phyloP scores from a whole-genome alignment of 1,140 invertebrate genomes.

The Anadara kagoshimensis region DNA sequence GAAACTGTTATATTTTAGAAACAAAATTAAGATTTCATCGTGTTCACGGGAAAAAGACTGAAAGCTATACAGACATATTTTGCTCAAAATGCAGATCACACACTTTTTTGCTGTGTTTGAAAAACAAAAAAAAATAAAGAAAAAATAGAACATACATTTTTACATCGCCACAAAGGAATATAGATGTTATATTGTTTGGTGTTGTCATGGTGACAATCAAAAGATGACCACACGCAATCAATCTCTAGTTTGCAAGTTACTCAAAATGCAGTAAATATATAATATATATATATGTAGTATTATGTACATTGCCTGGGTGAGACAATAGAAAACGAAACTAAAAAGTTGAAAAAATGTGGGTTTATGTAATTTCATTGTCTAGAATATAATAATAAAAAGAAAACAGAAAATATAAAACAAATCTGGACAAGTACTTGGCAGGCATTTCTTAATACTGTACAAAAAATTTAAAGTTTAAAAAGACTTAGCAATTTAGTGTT shows the following conservation, averaged over 20 bases:
- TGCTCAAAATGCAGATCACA: too few species aligned
- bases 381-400: conserved; percentile 6
- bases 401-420: conserved; percentile 6
- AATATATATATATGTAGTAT: neutral
- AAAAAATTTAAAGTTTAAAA: conserved; percentile 47
- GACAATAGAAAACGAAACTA: conserved; percentile 7
- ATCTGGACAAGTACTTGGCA: conserved; percentile 46
- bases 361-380: neutral
- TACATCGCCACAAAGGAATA: too few species aligned
- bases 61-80: too few species aligned
- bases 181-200: too few species aligned
- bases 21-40: too few species aligned
- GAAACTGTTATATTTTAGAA: too few species aligned
- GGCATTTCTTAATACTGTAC: conserved; percentile 73
- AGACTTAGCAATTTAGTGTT: conserved; percentile 64
- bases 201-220: too few species aligned
- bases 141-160: too few species aligned
- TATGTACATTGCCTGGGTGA: conserved; percentile 6
- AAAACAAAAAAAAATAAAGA: too few species aligned
- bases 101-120: too few species aligned
- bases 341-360: conserved; percentile 6
- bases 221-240: too few species aligned
- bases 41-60: too few species aligned
- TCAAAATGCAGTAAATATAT: conserved; percentile 12
- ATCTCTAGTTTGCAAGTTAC: conserved; percentile 11